Conservation (phyloP, 2,797 vertebrate species). For the Sebastes trivittatus region DNA sequence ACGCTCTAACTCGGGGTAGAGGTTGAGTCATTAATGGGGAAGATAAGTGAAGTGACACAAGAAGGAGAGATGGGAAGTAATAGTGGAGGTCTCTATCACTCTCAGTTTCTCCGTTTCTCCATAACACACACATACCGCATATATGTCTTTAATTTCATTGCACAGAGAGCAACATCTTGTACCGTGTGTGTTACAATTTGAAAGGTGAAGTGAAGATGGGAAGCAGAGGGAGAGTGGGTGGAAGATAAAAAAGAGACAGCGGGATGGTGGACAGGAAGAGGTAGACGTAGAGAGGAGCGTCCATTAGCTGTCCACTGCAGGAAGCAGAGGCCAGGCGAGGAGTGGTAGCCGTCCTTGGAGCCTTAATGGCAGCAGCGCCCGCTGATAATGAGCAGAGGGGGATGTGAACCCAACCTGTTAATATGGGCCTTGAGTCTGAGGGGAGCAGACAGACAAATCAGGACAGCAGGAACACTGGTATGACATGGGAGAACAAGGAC, state of each 20-base stretch:
- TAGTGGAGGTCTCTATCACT: slow-evolving; percentile 3
- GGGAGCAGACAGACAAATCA: slow-evolving; percentile 33
- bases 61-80: slow-evolving; percentile 7
- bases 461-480: slow-evolving; percentile 32
- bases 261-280: not conserved
- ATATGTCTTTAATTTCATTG: not conserved
- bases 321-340: slow-evolving; percentile 44
- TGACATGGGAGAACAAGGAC: slow-evolving; percentile 23
- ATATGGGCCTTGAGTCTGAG: slow-evolving; percentile 11
- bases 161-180: not conserved
- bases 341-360: slow-evolving; percentile 36
- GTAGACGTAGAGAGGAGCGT: slow-evolving; percentile 3
- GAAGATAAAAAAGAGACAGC: slow-evolving; percentile 10
- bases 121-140: not conserved
- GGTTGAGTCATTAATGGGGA: slow-evolving; percentile 47
- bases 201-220: slow-evolving; percentile 13
- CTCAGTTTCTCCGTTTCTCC: not conserved
- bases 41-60: slow-evolving; percentile 41
- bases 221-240: slow-evolving; percentile 9
- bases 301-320: slow-evolving; percentile 48
- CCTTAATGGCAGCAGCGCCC: slow-evolving; percentile 35
- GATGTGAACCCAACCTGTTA: slow-evolving; percentile 54
- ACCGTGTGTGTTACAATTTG: not conserved
- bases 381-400: slow-evolving; percentile 35
- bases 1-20: slow-evolving; percentile 8